Percentiles rank a stretch among this genome's conserved stretches.
Conservation (phyloP, 1,140 invertebrate species). For the Laupala kohalensis region DNA sequence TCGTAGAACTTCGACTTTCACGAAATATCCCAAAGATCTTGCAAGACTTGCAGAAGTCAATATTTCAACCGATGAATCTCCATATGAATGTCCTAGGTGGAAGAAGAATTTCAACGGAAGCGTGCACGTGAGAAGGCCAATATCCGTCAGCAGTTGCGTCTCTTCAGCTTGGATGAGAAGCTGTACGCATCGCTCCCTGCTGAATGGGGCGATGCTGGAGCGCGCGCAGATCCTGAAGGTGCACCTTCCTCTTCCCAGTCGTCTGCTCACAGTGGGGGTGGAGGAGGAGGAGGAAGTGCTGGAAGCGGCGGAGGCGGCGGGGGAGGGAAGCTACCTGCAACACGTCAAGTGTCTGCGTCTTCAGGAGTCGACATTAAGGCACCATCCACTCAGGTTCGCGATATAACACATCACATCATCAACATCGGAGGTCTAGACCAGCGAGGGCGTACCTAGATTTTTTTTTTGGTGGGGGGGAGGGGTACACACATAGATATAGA, state of each 20-base stretch:
- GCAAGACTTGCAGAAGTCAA: no score
- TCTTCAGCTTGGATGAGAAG: constrained; percentile 43
- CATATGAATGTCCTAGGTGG: no score
- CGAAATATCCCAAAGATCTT: no score
- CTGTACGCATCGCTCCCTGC: constrained; percentile 20
- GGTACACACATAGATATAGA: no score
- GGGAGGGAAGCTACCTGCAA: constrained; percentile 13
- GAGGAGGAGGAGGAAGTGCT: no score
- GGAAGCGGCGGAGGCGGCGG: not conserved
- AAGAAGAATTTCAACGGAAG: constrained; percentile 63
- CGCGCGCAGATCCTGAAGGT: constrained; percentile 48
- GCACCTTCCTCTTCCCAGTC: constrained; percentile 33
- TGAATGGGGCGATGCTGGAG: constrained; percentile 20
- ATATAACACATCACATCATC: no score
- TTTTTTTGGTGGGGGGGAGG: no score
- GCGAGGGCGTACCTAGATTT: no score
- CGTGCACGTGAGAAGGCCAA: constrained; percentile 49
- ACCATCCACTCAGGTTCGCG: not conserved
- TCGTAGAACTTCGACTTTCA: no score
- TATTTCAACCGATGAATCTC: no score
- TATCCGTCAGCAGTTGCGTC: constrained; percentile 54
- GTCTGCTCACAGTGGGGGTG: constrained; percentile 16
- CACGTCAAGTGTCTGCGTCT: no score
- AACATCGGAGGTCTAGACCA: no score
- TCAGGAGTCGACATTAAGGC: constrained; percentile 1